Conservation (phyloP, 2,797 vertebrate species). For the Pogoniulus pusillus region DNA sequence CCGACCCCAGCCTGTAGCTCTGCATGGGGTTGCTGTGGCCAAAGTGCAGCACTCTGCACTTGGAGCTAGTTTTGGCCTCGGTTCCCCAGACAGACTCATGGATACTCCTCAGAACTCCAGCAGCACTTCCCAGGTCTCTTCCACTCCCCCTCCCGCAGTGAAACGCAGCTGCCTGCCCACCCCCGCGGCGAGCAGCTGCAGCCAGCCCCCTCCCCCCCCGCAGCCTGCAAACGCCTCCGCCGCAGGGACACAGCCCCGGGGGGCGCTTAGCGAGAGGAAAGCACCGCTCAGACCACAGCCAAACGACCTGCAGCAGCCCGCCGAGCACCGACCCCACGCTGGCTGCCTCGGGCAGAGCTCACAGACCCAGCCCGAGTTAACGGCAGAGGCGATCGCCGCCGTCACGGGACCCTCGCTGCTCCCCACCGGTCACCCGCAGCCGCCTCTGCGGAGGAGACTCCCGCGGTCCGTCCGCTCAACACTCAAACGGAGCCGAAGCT, state of each 20-base stretch:
- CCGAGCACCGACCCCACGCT: rapidly evolving
- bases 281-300: neutral
- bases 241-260: rapidly evolving
- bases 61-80: neutral
- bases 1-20: too few species aligned
- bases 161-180: rapidly evolving
- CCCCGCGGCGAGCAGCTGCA: neutral
- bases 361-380: rapidly evolving
- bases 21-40: too few species aligned
- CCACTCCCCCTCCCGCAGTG: neutral
- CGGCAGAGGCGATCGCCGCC: rapidly evolving
- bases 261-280: neutral
- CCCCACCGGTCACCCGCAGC: rapidly evolving
- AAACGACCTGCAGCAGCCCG: neutral
- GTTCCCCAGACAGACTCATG: rapidly evolving
- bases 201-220: too few species aligned
- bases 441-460: neutral
- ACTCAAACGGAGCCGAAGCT: neutral
- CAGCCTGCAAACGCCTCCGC: rapidly evolving
- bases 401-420: rapidly evolving
- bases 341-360: rapidly evolving
- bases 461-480: rapidly evolving
- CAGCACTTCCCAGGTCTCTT: neutral
- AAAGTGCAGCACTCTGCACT: too few species aligned
- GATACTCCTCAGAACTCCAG: neutral